Base-by-base conservation (phyloP, 2,113 vertebrate species). In the Eurystomus gularis region DNA sequence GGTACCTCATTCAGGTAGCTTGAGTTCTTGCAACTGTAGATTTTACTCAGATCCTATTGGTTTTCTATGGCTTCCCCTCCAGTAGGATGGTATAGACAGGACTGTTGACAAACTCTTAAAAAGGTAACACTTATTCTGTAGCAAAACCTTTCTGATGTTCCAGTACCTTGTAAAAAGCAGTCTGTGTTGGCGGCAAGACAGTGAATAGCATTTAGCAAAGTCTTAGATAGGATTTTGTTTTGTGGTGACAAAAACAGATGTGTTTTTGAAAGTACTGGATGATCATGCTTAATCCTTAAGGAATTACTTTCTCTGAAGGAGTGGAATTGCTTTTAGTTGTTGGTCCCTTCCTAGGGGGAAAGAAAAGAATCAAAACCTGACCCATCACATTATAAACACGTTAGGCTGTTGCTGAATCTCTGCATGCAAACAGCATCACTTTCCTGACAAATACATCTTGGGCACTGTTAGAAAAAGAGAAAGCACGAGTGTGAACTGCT, bases 21-120 rank as follows among this genome's bases (percentile, higher is more conserved):
- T 0, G 1, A 23, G 14, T 60, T 84, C 6, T 64, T 6, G 11
- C 13, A 35, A 11, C 7, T 65, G 9, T 9, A 17, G 12, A 7
- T 83, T 86, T 93, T n/a, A 28, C 9, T 88, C 14, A 2, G 23
- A 21, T 60, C 23, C 60, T 29, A 23, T 10, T n/a, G 37, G 28
- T 24, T 70, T 87, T 84, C 10, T 31, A 3, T n/a, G 7, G 15
- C n/a, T 92, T 93, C 37, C 9, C 8, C 65, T 79, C 31, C 44
- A 54, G 18, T 9, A 4, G 6, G 12, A 68, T 29, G 9, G 40
- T 24, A 15, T n/a, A 44, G 66, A 7, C 31, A 79, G 65, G 6
- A 11, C 37, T 55, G 35, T 72, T 90, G 40, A 37, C 60, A 92
- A 80, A 66, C 39, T 60, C 10, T 21, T 21, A 54, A 68, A 71